phyloP scores from a whole-genome alignment of 2,888 invertebrate genomes.

The Drosophila emarginata region DNA sequence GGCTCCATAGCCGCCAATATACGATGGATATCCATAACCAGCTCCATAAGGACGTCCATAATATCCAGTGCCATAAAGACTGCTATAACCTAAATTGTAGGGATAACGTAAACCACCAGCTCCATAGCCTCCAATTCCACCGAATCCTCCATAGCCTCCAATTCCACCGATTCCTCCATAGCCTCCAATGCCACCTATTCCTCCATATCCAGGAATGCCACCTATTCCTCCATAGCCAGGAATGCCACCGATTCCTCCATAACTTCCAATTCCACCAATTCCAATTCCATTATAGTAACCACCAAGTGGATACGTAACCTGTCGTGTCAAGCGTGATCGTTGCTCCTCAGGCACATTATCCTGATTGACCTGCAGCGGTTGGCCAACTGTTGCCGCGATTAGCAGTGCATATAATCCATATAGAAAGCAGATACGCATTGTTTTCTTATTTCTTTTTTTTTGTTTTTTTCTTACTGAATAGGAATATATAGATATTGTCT shows the following conservation, averaged over 20 bases:
- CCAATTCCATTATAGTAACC: too few relatives aligned
- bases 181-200: constrained; percentile 28
- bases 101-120: constrained; percentile 36
- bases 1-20: constrained; percentile 44
- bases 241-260: constrained; percentile 16
- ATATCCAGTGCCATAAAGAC: too few relatives aligned
- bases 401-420: constrained; percentile 73
- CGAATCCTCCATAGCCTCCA: constrained; percentile 35
- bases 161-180: constrained; percentile 43
- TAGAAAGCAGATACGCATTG: constrained; percentile 61
- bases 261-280: not conserved
- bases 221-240: constrained; percentile 47
- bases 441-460: constrained; percentile 54
- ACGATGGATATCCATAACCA: constrained; percentile 28
- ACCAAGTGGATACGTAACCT: constrained; percentile 30
- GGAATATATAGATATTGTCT: constrained; percentile 10
- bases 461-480: constrained; percentile 24
- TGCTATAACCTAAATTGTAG: not conserved
- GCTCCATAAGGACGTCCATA: too few relatives aligned
- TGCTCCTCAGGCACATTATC: constrained; percentile 29
- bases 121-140: constrained; percentile 36
- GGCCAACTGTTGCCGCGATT: constrained; percentile 73
- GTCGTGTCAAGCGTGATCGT: constrained; percentile 46
- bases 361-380: constrained; percentile 36
- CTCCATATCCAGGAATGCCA: constrained; percentile 14